Conservation (phyloP, 2,113 vertebrate species). For the Ranitomeya variabilis region DNA sequence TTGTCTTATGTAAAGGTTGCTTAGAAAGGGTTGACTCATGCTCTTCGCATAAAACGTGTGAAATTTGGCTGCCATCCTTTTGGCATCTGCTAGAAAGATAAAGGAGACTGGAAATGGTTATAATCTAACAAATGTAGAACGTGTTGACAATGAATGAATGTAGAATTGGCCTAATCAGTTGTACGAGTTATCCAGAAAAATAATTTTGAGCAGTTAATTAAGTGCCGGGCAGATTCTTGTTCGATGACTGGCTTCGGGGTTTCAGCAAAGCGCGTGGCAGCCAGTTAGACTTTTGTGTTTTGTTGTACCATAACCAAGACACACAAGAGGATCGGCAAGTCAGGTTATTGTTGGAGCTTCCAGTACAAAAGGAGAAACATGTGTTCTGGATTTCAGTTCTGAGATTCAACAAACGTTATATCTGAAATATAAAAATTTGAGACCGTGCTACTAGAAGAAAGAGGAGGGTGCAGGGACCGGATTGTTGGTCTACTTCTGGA, state of each 20-base stretch:
- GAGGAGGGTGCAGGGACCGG: background rate
- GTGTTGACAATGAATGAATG: constrained; percentile 1
- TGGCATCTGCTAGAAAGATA: constrained; percentile 39
- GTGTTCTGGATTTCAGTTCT: constrained; percentile 10
- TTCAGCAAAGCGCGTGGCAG: background rate
- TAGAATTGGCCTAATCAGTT: background rate
- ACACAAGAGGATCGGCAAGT: background rate
- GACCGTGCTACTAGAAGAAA: background rate
- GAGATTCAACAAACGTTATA: background rate
- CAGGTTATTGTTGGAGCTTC: constrained; percentile 1
- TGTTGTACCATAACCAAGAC: constrained; percentile 15
- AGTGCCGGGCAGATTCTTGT: constrained; percentile 4
- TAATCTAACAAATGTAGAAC: constrained; percentile 13
- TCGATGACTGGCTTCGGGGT: background rate
- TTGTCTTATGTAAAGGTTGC: constrained; percentile 4
- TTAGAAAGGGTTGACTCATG: constrained; percentile 21
- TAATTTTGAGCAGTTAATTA: constrained; percentile 8
- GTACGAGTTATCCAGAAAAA: background rate
- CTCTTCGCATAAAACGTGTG: background rate
- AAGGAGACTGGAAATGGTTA: constrained; percentile 37
- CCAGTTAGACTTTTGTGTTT: background rate
- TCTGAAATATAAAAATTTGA: background rate
- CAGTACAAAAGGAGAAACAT: constrained; percentile 18
- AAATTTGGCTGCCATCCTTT: constrained; percentile 3
- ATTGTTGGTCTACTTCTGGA: background rate